A percentile compares a stretch with the other conserved stretches of the same genome.
Evolutionary conservation across 53 echinoderm and acorn worm genomes (phyloP).

Genomic region (Crossaster papposus): DNA sequence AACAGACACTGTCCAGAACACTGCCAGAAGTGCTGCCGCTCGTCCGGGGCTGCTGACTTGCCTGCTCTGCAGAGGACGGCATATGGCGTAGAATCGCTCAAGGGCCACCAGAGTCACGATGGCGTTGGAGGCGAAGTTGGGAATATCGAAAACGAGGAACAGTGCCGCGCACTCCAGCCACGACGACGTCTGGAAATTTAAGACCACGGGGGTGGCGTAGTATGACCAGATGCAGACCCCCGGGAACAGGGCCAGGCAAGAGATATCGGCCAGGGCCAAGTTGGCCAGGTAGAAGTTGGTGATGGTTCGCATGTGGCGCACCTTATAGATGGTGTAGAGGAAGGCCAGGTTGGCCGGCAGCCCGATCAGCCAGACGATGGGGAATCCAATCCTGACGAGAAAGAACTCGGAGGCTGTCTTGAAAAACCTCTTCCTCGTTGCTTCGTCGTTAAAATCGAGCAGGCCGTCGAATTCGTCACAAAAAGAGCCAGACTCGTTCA

Average conservation of each 20-base stretch:
- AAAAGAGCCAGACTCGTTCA: background rate
- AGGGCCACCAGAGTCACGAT: slow-evolving; percentile 76
- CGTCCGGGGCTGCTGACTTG: background rate
- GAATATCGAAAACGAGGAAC: background rate
- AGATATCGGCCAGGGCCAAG: slow-evolving; percentile 4
- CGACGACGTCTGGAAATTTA: background rate
- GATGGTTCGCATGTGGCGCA: background rate
- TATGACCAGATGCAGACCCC: background rate
- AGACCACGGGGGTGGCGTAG: background rate
- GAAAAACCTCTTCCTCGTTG: background rate
- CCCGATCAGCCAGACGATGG: background rate
- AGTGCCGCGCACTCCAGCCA: background rate
- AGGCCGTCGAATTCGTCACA: background rate
- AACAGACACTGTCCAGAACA: background rate
- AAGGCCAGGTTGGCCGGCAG: slow-evolving; percentile 9
- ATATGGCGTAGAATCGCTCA: slow-evolving; percentile 77
- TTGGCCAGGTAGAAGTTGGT: slow-evolving; percentile 29
- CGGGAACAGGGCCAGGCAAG: background rate
- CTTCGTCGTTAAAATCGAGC: background rate
- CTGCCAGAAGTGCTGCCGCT: background rate
- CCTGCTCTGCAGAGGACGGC: slow-evolving; percentile 62
- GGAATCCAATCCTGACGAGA: background rate
- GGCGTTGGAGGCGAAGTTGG: slow-evolving; percentile 63
- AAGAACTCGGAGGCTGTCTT: background rate
- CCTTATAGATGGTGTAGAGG: slow-evolving; percentile 19